Evolutionary conservation across 2,113 vertebrate species (phyloP).

Genomic region (Brachionichthys hirsutus): DNA sequence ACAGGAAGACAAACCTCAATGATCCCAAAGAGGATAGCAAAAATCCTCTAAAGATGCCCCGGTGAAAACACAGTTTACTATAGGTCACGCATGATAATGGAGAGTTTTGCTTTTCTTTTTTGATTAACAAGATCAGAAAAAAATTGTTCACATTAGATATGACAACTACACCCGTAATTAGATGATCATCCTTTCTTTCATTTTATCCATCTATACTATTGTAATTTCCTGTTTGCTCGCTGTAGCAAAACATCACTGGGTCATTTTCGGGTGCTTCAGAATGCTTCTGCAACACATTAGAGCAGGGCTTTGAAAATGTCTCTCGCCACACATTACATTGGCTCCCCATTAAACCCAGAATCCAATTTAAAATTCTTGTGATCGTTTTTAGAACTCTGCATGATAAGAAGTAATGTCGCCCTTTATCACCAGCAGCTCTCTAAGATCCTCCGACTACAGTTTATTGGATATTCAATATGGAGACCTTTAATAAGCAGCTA

Average conservation of each 20-base stretch:
- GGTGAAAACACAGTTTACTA: too few relatives aligned
- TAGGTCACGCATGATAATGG: too few relatives aligned
- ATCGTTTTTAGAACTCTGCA: neutral
- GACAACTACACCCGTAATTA: neutral
- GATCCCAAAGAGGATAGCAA: too few relatives aligned
- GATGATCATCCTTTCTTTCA: neutral
- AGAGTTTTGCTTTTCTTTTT: too few relatives aligned
- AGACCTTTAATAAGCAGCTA: neutral
- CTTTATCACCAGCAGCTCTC: neutral
- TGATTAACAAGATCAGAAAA: too few relatives aligned
- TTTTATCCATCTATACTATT: neutral
- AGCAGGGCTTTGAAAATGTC: neutral
- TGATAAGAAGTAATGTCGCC: neutral
- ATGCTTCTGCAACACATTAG: neutral
- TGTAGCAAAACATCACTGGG: neutral
- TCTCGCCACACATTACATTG: neutral
- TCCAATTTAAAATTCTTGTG: neutral
- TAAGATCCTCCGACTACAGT: neutral
- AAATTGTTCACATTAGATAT: neutral
- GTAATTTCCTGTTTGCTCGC: neutral
- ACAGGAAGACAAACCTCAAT: too few relatives aligned
- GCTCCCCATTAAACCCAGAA: neutral
- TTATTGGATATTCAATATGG: neutral
- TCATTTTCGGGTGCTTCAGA: neutral
- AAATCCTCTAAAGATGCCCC: too few relatives aligned